A percentile compares a stretch with the other conserved stretches of the same genome.
These are phyloP conservation scores for Pristionchus japonicus DNA, from an alignment of 2,888 invertebrate genomes.

Conservation along the genomic window DNA sequence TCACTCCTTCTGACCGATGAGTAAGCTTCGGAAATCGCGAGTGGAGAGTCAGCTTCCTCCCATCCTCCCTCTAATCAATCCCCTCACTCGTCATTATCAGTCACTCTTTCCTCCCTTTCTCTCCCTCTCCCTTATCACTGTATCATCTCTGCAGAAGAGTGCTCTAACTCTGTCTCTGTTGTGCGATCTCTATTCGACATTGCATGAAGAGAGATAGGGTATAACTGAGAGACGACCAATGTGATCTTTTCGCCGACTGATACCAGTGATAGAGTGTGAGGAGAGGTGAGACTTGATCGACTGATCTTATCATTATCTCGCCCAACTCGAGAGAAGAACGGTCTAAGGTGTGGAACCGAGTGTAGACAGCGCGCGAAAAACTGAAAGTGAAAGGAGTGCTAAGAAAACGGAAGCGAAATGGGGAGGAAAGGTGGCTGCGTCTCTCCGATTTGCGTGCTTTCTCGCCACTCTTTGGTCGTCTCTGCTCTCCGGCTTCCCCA, in stretches of 20 bases:
- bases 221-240: too few species aligned
- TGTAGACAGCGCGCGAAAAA: neutral
- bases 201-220: too few species aligned
- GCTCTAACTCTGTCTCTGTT: neutral
- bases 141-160: neutral
- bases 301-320: too few species aligned
- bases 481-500: neutral
- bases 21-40: too few species aligned
- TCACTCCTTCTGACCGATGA: too few species aligned
- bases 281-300: too few species aligned
- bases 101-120: too few species aligned
- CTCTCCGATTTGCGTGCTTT: neutral
- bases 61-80: neutral
- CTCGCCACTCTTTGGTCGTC: neutral
- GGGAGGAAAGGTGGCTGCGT: neutral
- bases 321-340: too few species aligned
- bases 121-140: neutral
- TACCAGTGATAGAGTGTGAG: too few species aligned
- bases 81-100: neutral
- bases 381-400: neutral
- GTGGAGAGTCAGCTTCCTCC: too few species aligned
- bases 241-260: too few species aligned
- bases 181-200: too few species aligned
- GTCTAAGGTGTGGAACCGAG: neutral
- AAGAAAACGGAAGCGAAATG: conserved; percentile 18